Evolutionary conservation across 2,888 invertebrate genomes (phyloP), one percentile per base, ranked within the genome.

Genomic region (Eurois occulta): DNA sequence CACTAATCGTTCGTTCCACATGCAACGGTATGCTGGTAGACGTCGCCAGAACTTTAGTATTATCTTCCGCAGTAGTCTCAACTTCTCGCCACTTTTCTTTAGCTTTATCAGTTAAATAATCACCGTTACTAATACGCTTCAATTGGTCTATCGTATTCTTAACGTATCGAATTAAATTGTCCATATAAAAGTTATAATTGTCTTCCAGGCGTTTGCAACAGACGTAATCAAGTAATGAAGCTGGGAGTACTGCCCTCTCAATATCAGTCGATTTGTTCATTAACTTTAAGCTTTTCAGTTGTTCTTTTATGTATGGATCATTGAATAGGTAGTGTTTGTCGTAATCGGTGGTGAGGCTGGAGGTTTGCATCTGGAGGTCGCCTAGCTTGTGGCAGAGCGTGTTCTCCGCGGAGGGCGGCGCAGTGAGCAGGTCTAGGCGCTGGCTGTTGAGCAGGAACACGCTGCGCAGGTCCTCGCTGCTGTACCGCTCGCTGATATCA

Each of bases 91-190:
- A 96, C 85, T 95, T 96, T 80, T 95, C 93, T 86, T 94, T 96
- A n/a, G 92, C 95, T 87, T 88, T 94, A 2, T 95, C 95, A 6
- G 95, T 95, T 77, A 96, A 91, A 83, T 94, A 96, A 81, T 96
- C 96, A 2, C 96, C 96, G 75, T 96, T 96, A 81, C 96, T 96
- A 38, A 96, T 96, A 28, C 96, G 93, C 86, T 95, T 96, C n/a
- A 96, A 87, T 82, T 96, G 96, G 5, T 96, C 96, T 75, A 96
- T 96, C 1, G 95, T 95, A 72, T 95, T 91, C 75, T 93, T 93
- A 0, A 96, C 96, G 78, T 96, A 94, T 86, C 88, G 89, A 58
- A 96, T 96, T 11, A 96, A 92, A 75, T 94, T 96, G 21, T 96
- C 96, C 95, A 96, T 95, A 81, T 96, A 94, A 86, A 96, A 95